A percentile compares a stretch with the other conserved stretches of the same genome.
These are phyloP conservation scores for Tetragnatha montana DNA, from an alignment of 2,888 invertebrate genomes.

Conservation along the genomic window DNA sequence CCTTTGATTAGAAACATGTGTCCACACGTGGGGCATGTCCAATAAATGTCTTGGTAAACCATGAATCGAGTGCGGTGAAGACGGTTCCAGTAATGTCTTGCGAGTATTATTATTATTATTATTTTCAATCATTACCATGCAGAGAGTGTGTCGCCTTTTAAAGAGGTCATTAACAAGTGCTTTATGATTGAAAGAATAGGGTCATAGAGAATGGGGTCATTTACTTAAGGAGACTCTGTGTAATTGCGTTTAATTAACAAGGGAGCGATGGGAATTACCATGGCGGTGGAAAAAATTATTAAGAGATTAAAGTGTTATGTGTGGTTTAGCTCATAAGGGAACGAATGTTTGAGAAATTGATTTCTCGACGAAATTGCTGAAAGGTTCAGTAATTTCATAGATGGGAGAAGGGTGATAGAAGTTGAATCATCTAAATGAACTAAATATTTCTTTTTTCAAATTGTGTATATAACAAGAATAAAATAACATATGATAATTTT, in stretches of 20 bases:
- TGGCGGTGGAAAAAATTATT: background rate
- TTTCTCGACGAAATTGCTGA: no score
- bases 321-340: background rate
- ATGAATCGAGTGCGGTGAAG: conserved; percentile 16
- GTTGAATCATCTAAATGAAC: no score
- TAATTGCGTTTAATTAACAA: background rate
- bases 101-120: background rate
- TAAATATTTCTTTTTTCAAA: no score
- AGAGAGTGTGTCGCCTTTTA: conserved; percentile 1
- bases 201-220: conserved; percentile 9
- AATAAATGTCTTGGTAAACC: conserved; percentile 43
- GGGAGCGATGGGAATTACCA: background rate
- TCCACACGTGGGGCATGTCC: conserved; percentile 32
- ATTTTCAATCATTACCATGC: conserved; percentile 5
- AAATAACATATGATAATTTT: no score
- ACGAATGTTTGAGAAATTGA: no score
- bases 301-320: background rate
- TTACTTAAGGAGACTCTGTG: conserved; percentile 11
- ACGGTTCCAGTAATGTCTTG: conserved; percentile 10
- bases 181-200: conserved; percentile 26
- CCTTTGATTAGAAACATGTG: conserved; percentile 29
- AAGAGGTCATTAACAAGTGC: conserved; percentile 28
- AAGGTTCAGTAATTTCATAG: no score
- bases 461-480: no score
- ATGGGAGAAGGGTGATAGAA: no score